Evolutionary conservation across 2,797 vertebrate species (phyloP).

Genomic region (Aplochiton taeniatus): DNA sequence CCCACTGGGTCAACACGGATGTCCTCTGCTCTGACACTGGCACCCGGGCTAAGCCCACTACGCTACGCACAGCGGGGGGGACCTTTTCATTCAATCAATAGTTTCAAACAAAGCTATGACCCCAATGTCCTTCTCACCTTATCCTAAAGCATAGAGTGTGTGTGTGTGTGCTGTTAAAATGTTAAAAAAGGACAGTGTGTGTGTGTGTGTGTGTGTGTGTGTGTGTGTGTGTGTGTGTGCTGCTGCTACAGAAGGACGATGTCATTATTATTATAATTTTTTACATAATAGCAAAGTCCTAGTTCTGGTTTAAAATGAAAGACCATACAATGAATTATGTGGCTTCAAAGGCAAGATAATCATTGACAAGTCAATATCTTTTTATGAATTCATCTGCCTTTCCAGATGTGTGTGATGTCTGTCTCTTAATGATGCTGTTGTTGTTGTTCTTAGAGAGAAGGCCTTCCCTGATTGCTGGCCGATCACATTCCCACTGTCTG

Average conservation of each 20-base stretch:
- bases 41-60: conserved; percentile 48
- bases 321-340: no score
- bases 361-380: no score
- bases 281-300: no score
- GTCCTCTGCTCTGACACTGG: conserved; percentile 41
- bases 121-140: not conserved
- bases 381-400: no score
- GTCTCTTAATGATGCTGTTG: not conserved
- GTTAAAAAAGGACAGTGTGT: not conserved
- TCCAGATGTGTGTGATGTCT: no score
- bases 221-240: no score
- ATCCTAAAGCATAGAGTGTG: not conserved
- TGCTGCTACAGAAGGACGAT: no score
- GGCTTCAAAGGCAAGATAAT: no score
- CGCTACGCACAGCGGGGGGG: conserved; percentile 21
- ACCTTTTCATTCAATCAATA: conserved; percentile 31
- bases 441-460: conserved; percentile 37
- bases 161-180: not conserved
- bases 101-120: not conserved
- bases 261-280: no score
- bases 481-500: conserved; percentile 22
- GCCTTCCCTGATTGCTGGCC: conserved; percentile 2
- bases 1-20: conserved; percentile 45
- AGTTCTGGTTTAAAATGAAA: no score
- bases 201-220: no score